Conservation (phyloP, 2,888 invertebrate genomes). For the Leptogaster cylindrica region DNA sequence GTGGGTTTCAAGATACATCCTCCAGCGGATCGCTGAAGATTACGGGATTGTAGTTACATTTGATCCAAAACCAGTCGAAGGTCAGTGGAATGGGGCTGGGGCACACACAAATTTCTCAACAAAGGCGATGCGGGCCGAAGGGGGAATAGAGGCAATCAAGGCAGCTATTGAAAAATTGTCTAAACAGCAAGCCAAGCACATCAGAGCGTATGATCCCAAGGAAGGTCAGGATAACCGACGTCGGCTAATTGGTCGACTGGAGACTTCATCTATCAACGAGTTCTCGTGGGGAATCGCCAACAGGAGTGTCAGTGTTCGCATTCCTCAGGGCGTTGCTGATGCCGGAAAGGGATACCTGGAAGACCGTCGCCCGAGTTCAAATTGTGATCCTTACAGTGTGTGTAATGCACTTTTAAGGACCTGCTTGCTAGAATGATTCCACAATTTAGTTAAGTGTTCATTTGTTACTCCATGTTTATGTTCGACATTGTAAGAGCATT, state of each 20-base stretch:
- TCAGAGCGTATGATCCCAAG: slow-evolving; percentile 78
- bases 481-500: too few species aligned
- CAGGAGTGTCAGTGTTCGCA: slow-evolving; percentile 74
- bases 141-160: slow-evolving; percentile 73
- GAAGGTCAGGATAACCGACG: slow-evolving; percentile 79
- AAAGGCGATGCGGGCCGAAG: slow-evolving; percentile 77
- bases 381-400: slow-evolving; percentile 75
- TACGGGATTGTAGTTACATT: slow-evolving; percentile 67
- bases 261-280: slow-evolving; percentile 72
- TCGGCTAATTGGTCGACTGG: slow-evolving; percentile 76
- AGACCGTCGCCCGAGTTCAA: slow-evolving; percentile 77
- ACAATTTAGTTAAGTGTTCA: not conserved
- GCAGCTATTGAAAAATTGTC: slow-evolving; percentile 76
- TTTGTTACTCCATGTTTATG: too few species aligned
- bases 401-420: slow-evolving; percentile 69
- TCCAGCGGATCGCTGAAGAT: slow-evolving; percentile 68
- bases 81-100: slow-evolving; percentile 92
- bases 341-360: slow-evolving; percentile 78
- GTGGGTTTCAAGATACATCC: slow-evolving; percentile 67
- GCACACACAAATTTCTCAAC: slow-evolving; percentile 93
- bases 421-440: slow-evolving; percentile 54
- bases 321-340: slow-evolving; percentile 73
- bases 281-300: slow-evolving; percentile 73
- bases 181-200: slow-evolving; percentile 75
- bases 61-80: slow-evolving; percentile 70